Conservation (phyloP, 2,797 vertebrate genomes). For the Acanthurus tractus region DNA sequence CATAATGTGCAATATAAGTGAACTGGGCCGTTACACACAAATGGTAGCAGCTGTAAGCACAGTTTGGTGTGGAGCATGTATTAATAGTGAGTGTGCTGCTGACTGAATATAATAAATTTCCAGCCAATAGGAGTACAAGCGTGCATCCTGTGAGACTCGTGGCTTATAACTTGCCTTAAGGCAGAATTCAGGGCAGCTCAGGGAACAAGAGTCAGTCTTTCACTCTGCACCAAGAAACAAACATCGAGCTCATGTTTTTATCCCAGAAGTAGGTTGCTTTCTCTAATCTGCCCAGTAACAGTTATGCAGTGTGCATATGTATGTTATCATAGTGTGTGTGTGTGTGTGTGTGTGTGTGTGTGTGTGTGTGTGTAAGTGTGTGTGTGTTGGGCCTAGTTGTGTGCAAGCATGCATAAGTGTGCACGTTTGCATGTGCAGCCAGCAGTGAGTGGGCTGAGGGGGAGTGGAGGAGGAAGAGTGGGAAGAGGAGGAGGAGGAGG, state of each 20-base stretch:
- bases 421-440: constrained; percentile 78
- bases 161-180: constrained; percentile 63
- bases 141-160: constrained; percentile 45
- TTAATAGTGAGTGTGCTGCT: constrained; percentile 21
- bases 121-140: constrained; percentile 28
- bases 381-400: constrained; percentile 33
- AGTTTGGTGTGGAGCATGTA: constrained; percentile 40
- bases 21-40: constrained; percentile 16
- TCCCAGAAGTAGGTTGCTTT: constrained; percentile 80
- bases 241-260: constrained; percentile 71
- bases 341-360: constrained; percentile 8
- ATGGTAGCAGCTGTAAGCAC: constrained; percentile 31
- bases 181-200: constrained; percentile 65
- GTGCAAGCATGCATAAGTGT: constrained; percentile 74
- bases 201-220: constrained; percentile 69
- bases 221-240: constrained; percentile 66
- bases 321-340: constrained; percentile 43
- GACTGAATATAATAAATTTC: constrained; percentile 37
- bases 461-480: constrained; percentile 64
- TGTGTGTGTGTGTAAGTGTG: constrained; percentile 12
- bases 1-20: constrained; percentile 27
- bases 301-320: constrained; percentile 62
- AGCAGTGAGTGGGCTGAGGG: constrained; percentile 76
- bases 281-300: constrained; percentile 86
- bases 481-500: constrained; percentile 69